Conservation (phyloP, 2,113 vertebrate genomes). For the Oreochromis spilurus region DNA sequence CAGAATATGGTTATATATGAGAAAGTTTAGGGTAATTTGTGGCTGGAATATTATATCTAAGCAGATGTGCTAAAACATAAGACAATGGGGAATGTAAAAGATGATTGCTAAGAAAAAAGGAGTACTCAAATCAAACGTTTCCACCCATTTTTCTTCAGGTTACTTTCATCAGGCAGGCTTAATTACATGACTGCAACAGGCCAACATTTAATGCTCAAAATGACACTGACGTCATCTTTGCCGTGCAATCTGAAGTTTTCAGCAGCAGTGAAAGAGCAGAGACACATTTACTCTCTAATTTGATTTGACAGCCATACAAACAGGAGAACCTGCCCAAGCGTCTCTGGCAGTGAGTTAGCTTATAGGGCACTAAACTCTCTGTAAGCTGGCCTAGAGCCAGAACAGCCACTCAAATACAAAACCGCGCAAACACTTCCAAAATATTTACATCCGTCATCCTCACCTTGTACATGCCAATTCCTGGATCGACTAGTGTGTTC, state of each 20-base stretch:
- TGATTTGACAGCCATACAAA: background rate
- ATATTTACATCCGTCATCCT: background rate
- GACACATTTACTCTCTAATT: background rate
- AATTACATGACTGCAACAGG: background rate
- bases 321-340: background rate
- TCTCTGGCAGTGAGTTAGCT: background rate
- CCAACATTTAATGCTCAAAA: background rate
- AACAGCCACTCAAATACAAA: background rate
- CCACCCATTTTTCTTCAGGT: background rate
- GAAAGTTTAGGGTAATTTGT: background rate
- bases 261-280: background rate
- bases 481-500: constrained; percentile 82
- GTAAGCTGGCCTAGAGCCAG: background rate
- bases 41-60: background rate
- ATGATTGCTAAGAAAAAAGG: background rate
- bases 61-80: background rate
- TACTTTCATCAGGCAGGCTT: background rate
- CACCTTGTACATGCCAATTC: constrained; percentile 92
- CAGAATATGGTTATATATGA: background rate
- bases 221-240: background rate
- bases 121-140: background rate
- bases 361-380: background rate
- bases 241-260: background rate
- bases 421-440: background rate
- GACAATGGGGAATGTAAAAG: background rate